Evolutionary conservation across 2,888 invertebrate species (phyloP).

Genomic region (Ypsolopha scabrella): DNA sequence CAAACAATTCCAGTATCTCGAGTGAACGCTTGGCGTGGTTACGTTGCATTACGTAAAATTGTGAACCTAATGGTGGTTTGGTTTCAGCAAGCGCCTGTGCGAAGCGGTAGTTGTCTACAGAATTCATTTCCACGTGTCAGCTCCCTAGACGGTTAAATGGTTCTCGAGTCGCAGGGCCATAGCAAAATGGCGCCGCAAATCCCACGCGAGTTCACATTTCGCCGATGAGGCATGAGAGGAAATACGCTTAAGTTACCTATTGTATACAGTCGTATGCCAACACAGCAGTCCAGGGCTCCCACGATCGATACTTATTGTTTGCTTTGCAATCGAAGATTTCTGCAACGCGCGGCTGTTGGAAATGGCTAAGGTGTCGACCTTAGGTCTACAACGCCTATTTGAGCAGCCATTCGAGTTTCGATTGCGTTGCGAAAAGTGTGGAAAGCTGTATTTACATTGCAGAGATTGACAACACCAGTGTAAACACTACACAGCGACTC

Average conservation of each 20-base stretch:
- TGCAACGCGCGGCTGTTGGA: conserved; percentile 56
- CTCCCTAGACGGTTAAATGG: not conserved
- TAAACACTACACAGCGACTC: not conserved
- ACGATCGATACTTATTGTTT: conserved; percentile 59
- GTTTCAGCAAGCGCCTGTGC: not conserved
- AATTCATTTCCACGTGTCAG: not conserved
- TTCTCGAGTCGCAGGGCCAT: conserved; percentile 16
- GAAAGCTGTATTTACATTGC: conserved; percentile 39
- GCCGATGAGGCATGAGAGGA: conserved; percentile 44
- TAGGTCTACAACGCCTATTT: conserved; percentile 54
- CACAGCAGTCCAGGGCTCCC: conserved; percentile 44
- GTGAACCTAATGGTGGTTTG: no score
- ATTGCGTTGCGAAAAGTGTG: conserved; percentile 50
- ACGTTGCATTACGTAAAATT: no score
- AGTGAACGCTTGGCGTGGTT: no score
- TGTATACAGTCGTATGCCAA: conserved; percentile 33
- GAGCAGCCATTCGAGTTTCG: conserved; percentile 52
- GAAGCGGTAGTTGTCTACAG: not conserved
- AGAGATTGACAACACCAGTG: conserved; percentile 11
- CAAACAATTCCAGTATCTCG: no score
- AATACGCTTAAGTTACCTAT: conserved; percentile 26
- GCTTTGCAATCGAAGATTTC: conserved; percentile 57
- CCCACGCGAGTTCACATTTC: conserved; percentile 36
- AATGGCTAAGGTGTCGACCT: conserved; percentile 42
- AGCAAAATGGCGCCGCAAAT: conserved; percentile 24